phyloP scores from a whole-genome alignment of 2,113 vertebrate species.

The Brachirus orientalis region DNA sequence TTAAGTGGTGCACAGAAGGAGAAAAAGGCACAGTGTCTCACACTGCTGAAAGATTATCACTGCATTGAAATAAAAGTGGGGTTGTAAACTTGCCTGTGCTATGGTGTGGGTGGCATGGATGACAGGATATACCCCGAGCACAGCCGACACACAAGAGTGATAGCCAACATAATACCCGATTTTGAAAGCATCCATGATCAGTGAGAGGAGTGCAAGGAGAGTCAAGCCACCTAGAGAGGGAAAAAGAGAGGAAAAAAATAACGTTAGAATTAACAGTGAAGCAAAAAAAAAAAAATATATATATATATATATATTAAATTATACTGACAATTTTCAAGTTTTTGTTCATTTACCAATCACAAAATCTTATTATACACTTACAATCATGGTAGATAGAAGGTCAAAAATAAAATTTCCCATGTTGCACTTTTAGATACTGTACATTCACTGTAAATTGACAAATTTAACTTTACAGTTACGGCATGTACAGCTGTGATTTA shows the following conservation, averaged over 20 bases:
- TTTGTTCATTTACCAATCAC: too few relatives aligned
- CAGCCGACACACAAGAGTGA: constrained; percentile 87
- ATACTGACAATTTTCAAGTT: too few relatives aligned
- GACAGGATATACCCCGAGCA: constrained; percentile 90
- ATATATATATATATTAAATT: too few relatives aligned
- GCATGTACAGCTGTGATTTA: too few relatives aligned
- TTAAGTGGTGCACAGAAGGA: constrained; percentile 31
- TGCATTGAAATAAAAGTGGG: constrained; percentile 47
- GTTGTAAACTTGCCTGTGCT: constrained; percentile 86
- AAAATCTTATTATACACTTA: too few relatives aligned
- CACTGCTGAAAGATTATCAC: constrained; percentile 57
- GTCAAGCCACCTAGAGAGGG: constrained; percentile 88
- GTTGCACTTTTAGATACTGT: too few relatives aligned
- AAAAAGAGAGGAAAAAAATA: neutral
- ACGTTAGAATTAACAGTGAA: neutral
- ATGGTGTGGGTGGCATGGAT: constrained; percentile 90
- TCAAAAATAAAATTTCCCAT: too few relatives aligned
- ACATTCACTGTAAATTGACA: too few relatives aligned
- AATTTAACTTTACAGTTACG: too few relatives aligned
- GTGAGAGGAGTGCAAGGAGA: constrained; percentile 89
- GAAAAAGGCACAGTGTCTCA: constrained; percentile 40
- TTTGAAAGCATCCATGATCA: constrained; percentile 93
- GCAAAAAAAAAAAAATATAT: too few relatives aligned
- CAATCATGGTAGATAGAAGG: too few relatives aligned
- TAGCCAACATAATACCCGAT: constrained; percentile 93